Base-by-base conservation (phyloP, 2,888 invertebrate genomes). In the Drosophila fungiperda region DNA sequence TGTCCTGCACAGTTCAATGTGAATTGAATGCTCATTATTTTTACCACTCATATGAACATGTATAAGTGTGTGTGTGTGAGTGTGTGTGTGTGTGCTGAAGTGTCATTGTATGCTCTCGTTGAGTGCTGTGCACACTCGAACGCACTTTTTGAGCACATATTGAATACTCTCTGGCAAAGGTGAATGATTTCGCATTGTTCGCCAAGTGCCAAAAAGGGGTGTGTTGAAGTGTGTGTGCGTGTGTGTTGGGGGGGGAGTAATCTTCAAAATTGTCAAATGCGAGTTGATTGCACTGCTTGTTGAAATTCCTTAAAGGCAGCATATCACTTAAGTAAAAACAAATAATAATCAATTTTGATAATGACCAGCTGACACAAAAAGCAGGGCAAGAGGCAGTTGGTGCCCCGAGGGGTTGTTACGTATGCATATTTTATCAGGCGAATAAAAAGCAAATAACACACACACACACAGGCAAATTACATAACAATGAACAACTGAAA, bases 21-120 rank as follows among this genome's bases (percentile, higher is more conserved):
- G 29, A 57, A 87, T 80, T 90, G 91, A 83, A 78, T 87, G 91
- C 90, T 89, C 89, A 90, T 89, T 89, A 91, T 81, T 90, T 90
- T 90, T 85, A 77, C 76, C 76, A 63, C 57, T 64, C 54, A 29
- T 36, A 65, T 45, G 49, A 40, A 61, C 68, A 62, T 60, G 68
- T 48, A 11, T 35, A 1, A 15, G 45, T 23, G 45, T 45, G 45
- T 36, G 68, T n/a, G 57, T 52, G 50, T 8, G 61, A 50, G 69
- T 45, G 80, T 32, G 73, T 71, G 53, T 71, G 77, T 87, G 72
- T 76, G 87, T 87, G 89, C 73, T 72, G 70, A 70, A 87, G 85
- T 85, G 86, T 73, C 68, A 36, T 76, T 81, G 76, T 74, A 38
- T 64, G 49, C 55, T 12, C 23, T 29, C n/a, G 29, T 70, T 59